phyloP scores from a whole-genome alignment of 2,888 invertebrate genomes.

The Buathra laborator region DNA sequence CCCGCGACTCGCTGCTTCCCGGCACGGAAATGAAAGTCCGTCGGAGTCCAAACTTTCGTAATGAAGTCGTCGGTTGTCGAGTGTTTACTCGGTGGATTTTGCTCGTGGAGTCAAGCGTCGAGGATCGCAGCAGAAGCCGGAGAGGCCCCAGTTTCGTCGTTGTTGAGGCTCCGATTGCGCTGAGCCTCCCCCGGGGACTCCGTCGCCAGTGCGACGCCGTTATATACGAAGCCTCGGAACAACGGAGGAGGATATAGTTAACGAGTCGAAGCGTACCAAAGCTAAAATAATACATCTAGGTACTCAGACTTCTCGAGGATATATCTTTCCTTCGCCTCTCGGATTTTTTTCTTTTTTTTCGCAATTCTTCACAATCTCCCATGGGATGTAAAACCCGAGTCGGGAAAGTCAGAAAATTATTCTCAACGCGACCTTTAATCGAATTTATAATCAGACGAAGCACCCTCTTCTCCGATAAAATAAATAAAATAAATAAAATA shows the following conservation, averaged over 20 bases:
- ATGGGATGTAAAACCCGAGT: constrained; percentile 1
- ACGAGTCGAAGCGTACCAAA: constrained; percentile 9
- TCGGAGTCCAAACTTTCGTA: constrained; percentile 73
- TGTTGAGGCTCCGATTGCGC: constrained; percentile 6
- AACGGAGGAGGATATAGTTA: not conserved
- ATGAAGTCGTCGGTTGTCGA: constrained; percentile 75
- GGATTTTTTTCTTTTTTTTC: not conserved
- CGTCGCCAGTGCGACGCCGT: constrained; percentile 53
- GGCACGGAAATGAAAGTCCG: constrained; percentile 77
- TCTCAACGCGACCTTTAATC: constrained; percentile 6
- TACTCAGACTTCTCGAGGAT: not conserved
- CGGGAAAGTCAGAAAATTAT: constrained; percentile 6
- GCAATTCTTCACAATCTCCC: not conserved
- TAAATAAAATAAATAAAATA: too few species aligned
- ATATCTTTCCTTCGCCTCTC: constrained; percentile 5
- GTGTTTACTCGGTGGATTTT: constrained; percentile 76
- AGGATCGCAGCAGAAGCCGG: constrained; percentile 2
- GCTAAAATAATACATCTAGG: constrained; percentile 16
- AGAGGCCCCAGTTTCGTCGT: not conserved
- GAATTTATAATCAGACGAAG: constrained; percentile 22
- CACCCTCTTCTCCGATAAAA: not conserved
- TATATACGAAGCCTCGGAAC: not conserved
- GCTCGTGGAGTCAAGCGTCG: constrained; percentile 68
- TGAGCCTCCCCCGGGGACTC: not conserved
- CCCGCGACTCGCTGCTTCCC: constrained; percentile 64